Conservation (phyloP, 2,888 invertebrate genomes). For the Hirtodrosophila alboralis region DNA sequence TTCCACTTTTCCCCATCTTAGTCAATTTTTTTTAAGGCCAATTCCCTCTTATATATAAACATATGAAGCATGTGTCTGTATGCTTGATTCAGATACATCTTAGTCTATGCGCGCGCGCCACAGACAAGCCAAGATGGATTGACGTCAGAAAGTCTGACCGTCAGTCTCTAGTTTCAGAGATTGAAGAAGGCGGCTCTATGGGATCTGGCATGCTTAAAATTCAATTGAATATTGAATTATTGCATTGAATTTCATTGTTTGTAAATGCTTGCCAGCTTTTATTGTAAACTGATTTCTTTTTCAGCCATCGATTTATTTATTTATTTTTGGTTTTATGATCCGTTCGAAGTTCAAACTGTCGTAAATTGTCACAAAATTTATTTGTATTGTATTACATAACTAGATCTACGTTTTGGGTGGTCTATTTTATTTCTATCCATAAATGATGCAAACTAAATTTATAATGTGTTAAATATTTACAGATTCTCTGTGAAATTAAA, state of each 20-base stretch:
- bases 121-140: conserved; percentile 71
- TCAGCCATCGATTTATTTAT: conserved; percentile 73
- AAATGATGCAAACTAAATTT: too few species aligned
- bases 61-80: conserved; percentile 1
- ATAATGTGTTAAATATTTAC: too few species aligned
- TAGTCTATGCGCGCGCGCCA: conserved; percentile 63
- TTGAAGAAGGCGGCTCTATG: conserved; percentile 42
- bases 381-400: conserved; percentile 57
- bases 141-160: conserved; percentile 60
- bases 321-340: conserved; percentile 68
- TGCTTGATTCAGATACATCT: conserved; percentile 36
- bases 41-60: conserved; percentile 56
- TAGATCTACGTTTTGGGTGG: conserved; percentile 46
- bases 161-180: conserved; percentile 69
- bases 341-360: conserved; percentile 53
- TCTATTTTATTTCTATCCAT: conserved; percentile 19
- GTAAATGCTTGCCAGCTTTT: conserved; percentile 72
- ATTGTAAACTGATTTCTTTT: conserved; percentile 78
- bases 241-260: conserved; percentile 82
- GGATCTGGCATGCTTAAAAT: conserved; percentile 76
- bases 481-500: conserved; percentile 3
- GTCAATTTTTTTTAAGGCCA: conserved; percentile 58
- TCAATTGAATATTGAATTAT: conserved; percentile 83
- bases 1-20: conserved; percentile 1
- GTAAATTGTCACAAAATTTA: conserved; percentile 63